These are phyloP conservation scores for Crocodylus rhombifer DNA, from an alignment of 2,797 vertebrate genomes.

Conservation along the genomic window DNA sequence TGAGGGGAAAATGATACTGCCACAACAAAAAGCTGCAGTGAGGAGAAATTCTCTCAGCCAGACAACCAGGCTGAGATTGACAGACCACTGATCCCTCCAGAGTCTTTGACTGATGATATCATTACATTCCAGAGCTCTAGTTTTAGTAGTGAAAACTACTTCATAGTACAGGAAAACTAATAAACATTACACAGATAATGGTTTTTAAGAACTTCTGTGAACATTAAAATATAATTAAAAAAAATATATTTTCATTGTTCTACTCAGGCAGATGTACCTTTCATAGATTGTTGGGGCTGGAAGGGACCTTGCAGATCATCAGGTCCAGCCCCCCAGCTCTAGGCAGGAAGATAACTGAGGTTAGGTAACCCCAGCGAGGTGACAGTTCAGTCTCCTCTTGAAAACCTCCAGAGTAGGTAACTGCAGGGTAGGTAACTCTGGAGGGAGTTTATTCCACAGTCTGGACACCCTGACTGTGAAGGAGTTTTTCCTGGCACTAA, in stretches of 20 bases:
- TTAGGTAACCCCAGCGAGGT: too few relatives aligned
- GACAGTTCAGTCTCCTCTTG: too few relatives aligned
- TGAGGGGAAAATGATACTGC: slow-evolving; percentile 30
- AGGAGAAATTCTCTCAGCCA: slow-evolving; percentile 45
- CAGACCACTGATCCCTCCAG: not conserved
- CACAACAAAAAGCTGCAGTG: not conserved
- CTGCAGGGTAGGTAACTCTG: too few relatives aligned
- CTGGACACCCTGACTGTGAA: too few relatives aligned
- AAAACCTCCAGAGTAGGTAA: too few relatives aligned
- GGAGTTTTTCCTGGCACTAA: too few relatives aligned
- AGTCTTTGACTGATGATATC: not conserved
- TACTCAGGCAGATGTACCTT: slow-evolving; percentile 2
- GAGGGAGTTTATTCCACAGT: too few relatives aligned
- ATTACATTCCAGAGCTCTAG: not conserved
- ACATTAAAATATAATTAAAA: not conserved
- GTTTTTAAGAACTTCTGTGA: not conserved
- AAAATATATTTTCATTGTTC: slow-evolving; percentile 5
- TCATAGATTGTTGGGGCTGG: not conserved
- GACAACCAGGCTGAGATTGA: not conserved
- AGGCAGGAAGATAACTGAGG: too few relatives aligned
- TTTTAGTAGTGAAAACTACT: not conserved
- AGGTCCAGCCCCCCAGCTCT: too few relatives aligned
- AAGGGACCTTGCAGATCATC: too few relatives aligned
- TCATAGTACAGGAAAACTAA: not conserved
- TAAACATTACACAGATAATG: not conserved